Evolutionary conservation across 2,888 invertebrate species (phyloP).

Genomic region (Meandrusa payeni): DNA sequence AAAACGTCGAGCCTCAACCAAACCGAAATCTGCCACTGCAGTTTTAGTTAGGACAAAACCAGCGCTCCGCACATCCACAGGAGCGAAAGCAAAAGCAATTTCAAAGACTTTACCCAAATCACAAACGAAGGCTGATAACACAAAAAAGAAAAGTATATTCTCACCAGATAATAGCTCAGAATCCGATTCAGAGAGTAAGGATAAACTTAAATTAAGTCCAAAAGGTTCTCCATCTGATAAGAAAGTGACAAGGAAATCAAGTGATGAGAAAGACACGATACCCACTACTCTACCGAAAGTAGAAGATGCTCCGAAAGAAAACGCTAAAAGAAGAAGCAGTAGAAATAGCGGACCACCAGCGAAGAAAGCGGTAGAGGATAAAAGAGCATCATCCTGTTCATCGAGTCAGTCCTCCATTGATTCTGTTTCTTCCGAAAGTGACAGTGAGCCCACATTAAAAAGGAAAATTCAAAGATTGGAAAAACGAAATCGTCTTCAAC

Average conservation of each 20-base stretch:
- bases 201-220: conserved; percentile 43
- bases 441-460: conserved; percentile 60
- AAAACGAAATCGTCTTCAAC: conserved; percentile 64
- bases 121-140: conserved; percentile 41
- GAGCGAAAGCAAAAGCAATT: conserved; percentile 65
- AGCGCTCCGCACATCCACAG: conserved; percentile 46
- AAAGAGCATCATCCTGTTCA: conserved; percentile 67
- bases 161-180: conserved; percentile 86
- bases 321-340: conserved; percentile 57
- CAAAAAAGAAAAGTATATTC: conserved; percentile 89
- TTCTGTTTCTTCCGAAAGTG: conserved; percentile 68
- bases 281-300: conserved; percentile 46
- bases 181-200: conserved; percentile 65
- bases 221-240: conserved; percentile 57
- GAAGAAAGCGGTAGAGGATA: conserved; percentile 60
- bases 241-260: conserved; percentile 58
- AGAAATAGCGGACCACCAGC: conserved; percentile 64
- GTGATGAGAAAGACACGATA: conserved; percentile 54
- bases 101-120: conserved; percentile 65
- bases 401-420: conserved; percentile 72
- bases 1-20: conserved; percentile 77
- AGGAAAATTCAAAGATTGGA: conserved; percentile 53
- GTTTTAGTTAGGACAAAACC: conserved; percentile 80
- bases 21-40: conserved; percentile 83
- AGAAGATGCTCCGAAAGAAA: conserved; percentile 58